phyloP scores from a whole-genome alignment of 2,888 invertebrate genomes.

The Monoplex corrugatus region DNA sequence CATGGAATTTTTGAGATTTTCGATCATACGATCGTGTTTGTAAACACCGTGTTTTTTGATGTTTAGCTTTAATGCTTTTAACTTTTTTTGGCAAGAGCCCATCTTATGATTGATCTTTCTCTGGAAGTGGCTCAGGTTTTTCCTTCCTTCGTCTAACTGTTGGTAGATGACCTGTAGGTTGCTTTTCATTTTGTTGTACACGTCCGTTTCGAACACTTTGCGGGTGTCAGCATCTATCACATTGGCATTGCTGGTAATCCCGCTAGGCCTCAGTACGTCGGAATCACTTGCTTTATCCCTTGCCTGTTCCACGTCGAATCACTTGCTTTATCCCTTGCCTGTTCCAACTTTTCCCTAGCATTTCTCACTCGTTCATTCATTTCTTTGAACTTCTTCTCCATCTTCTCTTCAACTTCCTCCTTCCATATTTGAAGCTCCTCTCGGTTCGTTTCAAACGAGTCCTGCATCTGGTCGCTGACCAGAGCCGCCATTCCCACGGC shows the following conservation, averaged over 20 bases:
- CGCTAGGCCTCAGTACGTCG: too few relatives aligned
- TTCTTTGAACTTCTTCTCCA: background rate
- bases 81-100: background rate
- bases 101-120: background rate
- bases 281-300: too few relatives aligned
- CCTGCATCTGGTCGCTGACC: conserved; percentile 30
- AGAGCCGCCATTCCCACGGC: conserved; percentile 28
- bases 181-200: conserved; percentile 17
- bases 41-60: conserved; percentile 1
- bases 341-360: conserved; percentile 22
- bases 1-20: background rate
- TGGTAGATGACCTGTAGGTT: conserved; percentile 8
- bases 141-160: conserved; percentile 1
- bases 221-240: background rate
- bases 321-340: background rate
- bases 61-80: background rate
- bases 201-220: background rate
- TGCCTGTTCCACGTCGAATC: too few relatives aligned
- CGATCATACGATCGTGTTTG: background rate
- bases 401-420: background rate
- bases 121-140: background rate
- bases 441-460: background rate
- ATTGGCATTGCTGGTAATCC: too few relatives aligned
- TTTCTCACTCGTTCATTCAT: background rate
- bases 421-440: background rate